A percentile compares a stretch with the other conserved stretches of the same genome.
phyloP scores from a whole-genome alignment of 2,888 invertebrate species.

The Trisateles emortualis region DNA sequence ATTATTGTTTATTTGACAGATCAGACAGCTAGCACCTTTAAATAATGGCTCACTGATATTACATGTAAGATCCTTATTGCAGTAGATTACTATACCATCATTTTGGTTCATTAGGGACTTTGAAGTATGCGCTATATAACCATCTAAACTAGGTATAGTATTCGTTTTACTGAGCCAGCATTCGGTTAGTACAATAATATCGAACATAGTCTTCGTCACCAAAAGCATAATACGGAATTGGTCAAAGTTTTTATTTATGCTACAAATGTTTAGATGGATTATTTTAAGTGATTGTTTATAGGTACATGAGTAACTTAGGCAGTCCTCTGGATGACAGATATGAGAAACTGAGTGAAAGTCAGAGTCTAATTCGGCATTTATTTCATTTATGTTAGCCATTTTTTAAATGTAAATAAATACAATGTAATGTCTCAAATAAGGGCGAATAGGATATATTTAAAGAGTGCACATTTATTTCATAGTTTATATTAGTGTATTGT shows the following conservation, averaged over 20 bases:
- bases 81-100: slow-evolving; percentile 23
- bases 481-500: too few species aligned
- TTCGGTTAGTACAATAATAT: slow-evolving; percentile 23
- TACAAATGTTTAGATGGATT: slow-evolving; percentile 23
- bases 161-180: slow-evolving; percentile 17
- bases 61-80: not conserved
- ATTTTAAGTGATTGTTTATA: too few species aligned
- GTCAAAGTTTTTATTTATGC: slow-evolving; percentile 22
- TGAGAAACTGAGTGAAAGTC: too few species aligned
- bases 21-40: slow-evolving; percentile 13
- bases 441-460: too few species aligned
- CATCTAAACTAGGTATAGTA: slow-evolving; percentile 10
- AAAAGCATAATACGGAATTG: slow-evolving; percentile 6
- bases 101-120: slow-evolving; percentile 17
- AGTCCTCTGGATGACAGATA: too few species aligned
- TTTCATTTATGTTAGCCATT: too few species aligned
- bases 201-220: slow-evolving; percentile 1
- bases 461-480: too few species aligned
- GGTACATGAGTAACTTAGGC: too few species aligned
- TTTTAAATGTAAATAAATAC: too few species aligned
- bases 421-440: too few species aligned
- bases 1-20: not conserved
- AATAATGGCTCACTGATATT: slow-evolving; percentile 14
- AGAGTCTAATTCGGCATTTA: too few species aligned
- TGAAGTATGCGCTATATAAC: slow-evolving; percentile 6